Evolutionary conservation across 1,140 invertebrate species (phyloP).

Genomic region (Tenebrio molitor): DNA sequence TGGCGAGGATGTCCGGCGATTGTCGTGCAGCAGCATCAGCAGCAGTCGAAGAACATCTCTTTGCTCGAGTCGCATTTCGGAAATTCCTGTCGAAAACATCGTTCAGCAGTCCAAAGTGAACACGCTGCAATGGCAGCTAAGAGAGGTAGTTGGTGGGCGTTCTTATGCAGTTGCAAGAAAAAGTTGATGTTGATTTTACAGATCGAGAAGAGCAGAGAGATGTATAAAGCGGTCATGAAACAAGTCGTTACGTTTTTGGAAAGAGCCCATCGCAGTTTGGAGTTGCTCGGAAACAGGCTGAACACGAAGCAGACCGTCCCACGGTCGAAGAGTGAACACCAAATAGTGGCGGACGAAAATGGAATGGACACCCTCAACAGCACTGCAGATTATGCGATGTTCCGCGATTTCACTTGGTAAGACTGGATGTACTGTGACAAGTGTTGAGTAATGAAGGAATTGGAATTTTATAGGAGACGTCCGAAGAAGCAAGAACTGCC

Average conservation of each 20-base stretch:
- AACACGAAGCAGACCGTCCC: conserved; percentile 61
- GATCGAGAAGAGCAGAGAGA: conserved; percentile 82
- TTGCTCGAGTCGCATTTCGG: conserved; percentile 50
- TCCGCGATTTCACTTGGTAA: conserved; percentile 70
- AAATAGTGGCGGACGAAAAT: conserved; percentile 66
- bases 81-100: conserved; percentile 72
- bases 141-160: conserved; percentile 74
- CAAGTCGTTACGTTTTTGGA: conserved; percentile 83
- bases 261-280: conserved; percentile 77
- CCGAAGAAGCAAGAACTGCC: conserved; percentile 51
- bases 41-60: conserved; percentile 55
- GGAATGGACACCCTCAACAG: conserved; percentile 8
- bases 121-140: conserved; percentile 84
- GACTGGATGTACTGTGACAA: conserved; percentile 19
- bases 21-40: conserved; percentile 63
- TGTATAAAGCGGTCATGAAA: conserved; percentile 84
- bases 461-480: conserved; percentile 51
- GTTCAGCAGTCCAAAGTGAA: conserved; percentile 81
- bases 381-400: conserved; percentile 63
- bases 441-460: background rate
- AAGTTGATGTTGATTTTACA: conserved; percentile 66
- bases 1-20: conserved; percentile 69
- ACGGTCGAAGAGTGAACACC: conserved; percentile 69
- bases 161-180: conserved; percentile 28
- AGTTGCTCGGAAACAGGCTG: conserved; percentile 64